Conservation (phyloP, 1,140 invertebrate genomes). For the Bombus sibiricus region DNA sequence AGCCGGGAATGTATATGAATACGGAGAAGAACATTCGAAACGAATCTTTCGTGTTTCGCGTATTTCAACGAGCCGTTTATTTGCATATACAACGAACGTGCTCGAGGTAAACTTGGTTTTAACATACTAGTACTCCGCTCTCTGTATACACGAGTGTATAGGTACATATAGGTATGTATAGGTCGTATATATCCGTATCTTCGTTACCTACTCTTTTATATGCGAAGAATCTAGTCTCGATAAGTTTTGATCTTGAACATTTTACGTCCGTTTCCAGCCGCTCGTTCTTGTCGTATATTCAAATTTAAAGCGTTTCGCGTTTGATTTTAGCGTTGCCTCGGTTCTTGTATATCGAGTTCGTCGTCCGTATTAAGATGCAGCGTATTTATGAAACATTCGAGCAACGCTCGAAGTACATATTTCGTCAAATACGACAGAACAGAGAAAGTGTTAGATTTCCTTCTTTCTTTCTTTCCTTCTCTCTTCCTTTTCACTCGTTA, state of each 20-base stretch:
- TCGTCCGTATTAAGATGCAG: no score
- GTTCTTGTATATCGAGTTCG: no score
- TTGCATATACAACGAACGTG: constrained; percentile 26
- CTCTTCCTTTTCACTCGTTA: neutral
- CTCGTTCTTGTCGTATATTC: no score
- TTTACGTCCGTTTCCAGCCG: neutral
- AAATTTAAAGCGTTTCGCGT: no score
- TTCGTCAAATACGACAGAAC: no score
- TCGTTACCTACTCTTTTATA: constrained; percentile 2
- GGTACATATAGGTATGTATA: neutral
- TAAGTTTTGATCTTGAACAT: neutral
- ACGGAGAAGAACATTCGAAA: neutral
- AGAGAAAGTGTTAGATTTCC: no score
- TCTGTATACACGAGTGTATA: no score
- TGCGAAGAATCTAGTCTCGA: neutral
- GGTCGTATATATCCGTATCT: neutral
- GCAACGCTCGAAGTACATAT: no score
- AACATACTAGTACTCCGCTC: neutral
- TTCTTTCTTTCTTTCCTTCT: no score
- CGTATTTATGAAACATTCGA: no score
- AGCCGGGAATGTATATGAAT: neutral
- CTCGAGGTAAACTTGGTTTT: neutral
- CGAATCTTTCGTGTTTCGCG: constrained; percentile 6
- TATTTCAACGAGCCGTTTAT: constrained; percentile 32
- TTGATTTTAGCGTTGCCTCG: no score